Evolutionary conservation across 2,797 vertebrate species (phyloP).

Genomic region (Poecilia velifera): DNA sequence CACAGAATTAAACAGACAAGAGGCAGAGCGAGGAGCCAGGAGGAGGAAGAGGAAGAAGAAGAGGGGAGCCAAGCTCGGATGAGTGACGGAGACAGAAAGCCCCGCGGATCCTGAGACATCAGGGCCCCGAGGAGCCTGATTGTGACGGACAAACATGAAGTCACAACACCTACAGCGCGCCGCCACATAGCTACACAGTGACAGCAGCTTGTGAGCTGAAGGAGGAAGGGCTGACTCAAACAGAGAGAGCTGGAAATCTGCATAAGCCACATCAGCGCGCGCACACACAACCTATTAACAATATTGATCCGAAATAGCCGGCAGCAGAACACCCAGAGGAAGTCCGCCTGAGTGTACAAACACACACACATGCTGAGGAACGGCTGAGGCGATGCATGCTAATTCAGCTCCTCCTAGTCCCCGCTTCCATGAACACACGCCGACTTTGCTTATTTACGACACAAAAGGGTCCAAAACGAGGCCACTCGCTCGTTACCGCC

Average conservation of each 20-base stretch:
- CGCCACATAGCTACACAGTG: constrained; percentile 15
- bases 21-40: constrained; percentile 29
- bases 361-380: constrained; percentile 21
- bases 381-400: constrained; percentile 60
- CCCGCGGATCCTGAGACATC: constrained; percentile 33
- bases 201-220: constrained; percentile 21
- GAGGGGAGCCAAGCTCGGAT: constrained; percentile 22
- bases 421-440: constrained; percentile 45
- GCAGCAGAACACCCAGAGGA: constrained; percentile 62
- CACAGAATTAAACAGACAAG: constrained; percentile 60
- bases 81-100: constrained; percentile 47
- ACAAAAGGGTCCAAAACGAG: constrained; percentile 42
- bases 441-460: constrained; percentile 45
- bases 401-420: constrained; percentile 43
- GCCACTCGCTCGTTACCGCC: constrained; percentile 47
- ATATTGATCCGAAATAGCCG: constrained; percentile 63
- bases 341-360: constrained; percentile 48
- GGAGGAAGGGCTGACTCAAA: constrained; percentile 29
- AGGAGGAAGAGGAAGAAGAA: constrained; percentile 24
- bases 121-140: constrained; percentile 31
- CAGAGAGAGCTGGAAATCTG: constrained; percentile 40
- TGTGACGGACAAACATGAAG: constrained; percentile 52
- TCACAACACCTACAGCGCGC: constrained; percentile 38
- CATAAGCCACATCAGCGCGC: constrained; percentile 50
- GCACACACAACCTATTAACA: constrained; percentile 58